Base-by-base conservation (phyloP, 2,888 invertebrate genomes). In the Dexiosoma caninum region DNA sequence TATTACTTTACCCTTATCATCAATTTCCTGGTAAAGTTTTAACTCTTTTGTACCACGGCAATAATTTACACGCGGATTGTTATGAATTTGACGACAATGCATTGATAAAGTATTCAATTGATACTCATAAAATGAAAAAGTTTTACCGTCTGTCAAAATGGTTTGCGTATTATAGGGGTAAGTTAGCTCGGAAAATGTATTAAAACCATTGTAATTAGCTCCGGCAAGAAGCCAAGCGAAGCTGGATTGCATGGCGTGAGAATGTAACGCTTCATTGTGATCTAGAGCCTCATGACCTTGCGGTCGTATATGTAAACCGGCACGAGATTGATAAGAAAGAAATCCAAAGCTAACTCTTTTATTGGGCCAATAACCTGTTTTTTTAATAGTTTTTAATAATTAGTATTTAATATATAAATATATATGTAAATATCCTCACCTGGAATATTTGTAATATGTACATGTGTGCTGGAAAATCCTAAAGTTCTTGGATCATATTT, bases 141-240 rank as follows among this genome's bases (percentile, higher is more conserved):
- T 88, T 83, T 95, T 93, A 0, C 99, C 98, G 90, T 99, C 95
- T 0, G 97, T 96, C 42, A 98, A 92, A 12, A 97, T 91, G 14
- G 95, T 94, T 92, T 99, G 98, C 3, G 96, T 95, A 0, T 94
- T 93, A 71, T 98, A 89, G 0, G 99, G 99, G 88, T 98, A 97
- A 0, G 96, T 97, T 16, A 98, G 85, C 83, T 99, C 98, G 84
- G 96, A 95, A 87, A 93, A 96, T 14, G 96, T 95, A 37, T 95
- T 96, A 89, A 98, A 99, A 21, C 99, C 97, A 89, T 95, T 94
- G 88, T 94, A 94, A 87, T 93, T 94, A 2, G 97, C 96, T 90
- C 95, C 95, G 0, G 94, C 93, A 79, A 94, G 89, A 0, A 96
- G 90, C 95, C 96, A 96, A 1, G 94, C 93, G 87, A 95, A 98